Base-by-base conservation (phyloP, 2,797 vertebrate species). In the Florisuga fusca region DNA sequence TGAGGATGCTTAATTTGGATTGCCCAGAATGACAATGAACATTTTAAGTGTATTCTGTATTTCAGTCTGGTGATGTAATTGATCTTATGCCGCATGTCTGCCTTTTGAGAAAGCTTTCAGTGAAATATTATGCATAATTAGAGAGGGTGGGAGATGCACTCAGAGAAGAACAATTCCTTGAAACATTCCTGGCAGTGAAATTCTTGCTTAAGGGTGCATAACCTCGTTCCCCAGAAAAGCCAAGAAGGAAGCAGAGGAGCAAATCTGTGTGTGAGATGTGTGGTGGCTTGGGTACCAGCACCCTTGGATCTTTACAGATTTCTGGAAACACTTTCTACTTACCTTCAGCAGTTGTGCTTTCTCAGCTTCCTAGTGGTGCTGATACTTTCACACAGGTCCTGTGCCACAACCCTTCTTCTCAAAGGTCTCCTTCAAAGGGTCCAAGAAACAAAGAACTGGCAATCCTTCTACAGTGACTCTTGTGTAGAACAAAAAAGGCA, bases 101-200 rank as follows among this genome's bases (percentile, higher is more conserved):
- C 94, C 89, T 94, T 94, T 89, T 66, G 93, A 97, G 95, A 90
- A 95, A 96, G 95, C 95, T 96, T 95, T 84, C 93, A 94, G 89
- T 83, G 90, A 94, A 95, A 94, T 36, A 81, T 74, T 92, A 93
- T 73, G 80, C 87, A 93, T 97, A 96, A 97, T 97, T 97, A 96
- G 94, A 94, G 96, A 96, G 95, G 64, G 87, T 84, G 75, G 84
- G 87, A 96, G 94, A 87, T 55, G 82, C 63, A 59, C 74, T 87
- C 48, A 71, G 84, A 94, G 92, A 80, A 95, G 92, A 95, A 87
- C 29, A 93, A 93, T 82, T 95, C 88, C 95, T 96, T 95, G 82
- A 96, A 97, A 88, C 61, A 84, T 73, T 94, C 95, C 87, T 95
- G 81, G 89, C 58, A 75, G 66, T 33, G 84, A 93, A 94, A 81